Evolutionary conservation across 92 coral and sea anemone genomes (phyloP), one percentile per base, ranked within the genome.

Genomic region (Hydrozoanthus gracilis): DNA sequence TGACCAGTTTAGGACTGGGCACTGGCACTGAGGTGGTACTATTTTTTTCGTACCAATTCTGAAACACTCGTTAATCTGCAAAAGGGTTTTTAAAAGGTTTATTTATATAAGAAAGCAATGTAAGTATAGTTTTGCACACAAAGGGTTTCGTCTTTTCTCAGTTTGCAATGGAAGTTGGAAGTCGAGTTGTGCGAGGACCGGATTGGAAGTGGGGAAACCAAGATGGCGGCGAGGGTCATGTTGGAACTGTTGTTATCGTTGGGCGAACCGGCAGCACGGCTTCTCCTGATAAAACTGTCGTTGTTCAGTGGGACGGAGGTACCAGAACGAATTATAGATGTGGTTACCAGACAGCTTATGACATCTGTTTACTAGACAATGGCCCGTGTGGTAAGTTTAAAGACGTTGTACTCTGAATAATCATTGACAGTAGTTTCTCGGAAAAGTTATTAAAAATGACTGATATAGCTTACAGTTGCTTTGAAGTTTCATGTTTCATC

Each of bases 201-300:
- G 93, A 92, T 68, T 94, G 98, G 98, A 94, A 94, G 62, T 94
- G 98, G 98, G 88, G 73, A 0, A 74, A 94, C 52, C 98, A 94
- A 94, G 98, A 94, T 94, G 98, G 98, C 89, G 93, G 98, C 86
- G 98, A 95, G 61, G 98, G 98, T n/a, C 89, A 82, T 79, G 94
- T 92, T 35, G 98, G 98, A 8, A 95, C 98, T 3, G 95, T 95
- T 4, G 95, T 95, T 74, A 92, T 92, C 39, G 94, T 95, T 3
- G 98, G 98, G 0, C 83, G 88, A 45, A 75, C 88, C 46, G 95
- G 96, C 0, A 95, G 98, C 35, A 73, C 76, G 7, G 83, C 98
- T 71, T 95, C 98, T 35, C 98, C 98, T 10, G 98, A 95, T 49
- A 93, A 95, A 71, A 95, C 98, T 71, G 98, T 93, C 20, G 91